Evolutionary conservation across 1,140 invertebrate genomes (phyloP).

Genomic region (Hycleus phaleratus): DNA sequence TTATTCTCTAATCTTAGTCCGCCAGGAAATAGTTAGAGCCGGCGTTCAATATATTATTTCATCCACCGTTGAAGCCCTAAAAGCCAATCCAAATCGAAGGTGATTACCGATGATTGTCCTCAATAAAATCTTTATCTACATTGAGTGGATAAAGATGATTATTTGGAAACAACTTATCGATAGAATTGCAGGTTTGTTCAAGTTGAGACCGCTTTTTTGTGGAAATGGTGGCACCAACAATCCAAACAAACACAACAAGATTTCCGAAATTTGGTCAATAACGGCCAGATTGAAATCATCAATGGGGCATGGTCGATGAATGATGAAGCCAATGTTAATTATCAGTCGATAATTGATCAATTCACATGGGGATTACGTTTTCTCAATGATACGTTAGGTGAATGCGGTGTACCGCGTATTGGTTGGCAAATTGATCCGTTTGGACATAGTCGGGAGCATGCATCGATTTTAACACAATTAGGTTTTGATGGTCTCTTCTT

Average conservation of each 20-base stretch:
- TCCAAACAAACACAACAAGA: constrained; percentile 44
- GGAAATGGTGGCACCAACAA: constrained; percentile 62
- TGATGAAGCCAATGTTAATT: constrained; percentile 75
- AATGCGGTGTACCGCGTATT: constrained; percentile 55
- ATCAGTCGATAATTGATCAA: constrained; percentile 79
- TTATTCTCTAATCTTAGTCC: constrained; percentile 1
- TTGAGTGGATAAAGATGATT: too few relatives aligned
- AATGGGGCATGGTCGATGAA: constrained; percentile 71
- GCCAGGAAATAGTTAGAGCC: neutral
- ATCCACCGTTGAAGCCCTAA: constrained; percentile 48
- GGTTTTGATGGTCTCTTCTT: constrained; percentile 68
- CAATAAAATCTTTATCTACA: too few relatives aligned
- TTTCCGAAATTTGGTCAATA: constrained; percentile 41
- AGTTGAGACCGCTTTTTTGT: constrained; percentile 47
- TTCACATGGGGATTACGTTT: constrained; percentile 58
- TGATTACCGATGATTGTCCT: constrained; percentile 21
- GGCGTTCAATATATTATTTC: constrained; percentile 74
- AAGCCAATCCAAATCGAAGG: constrained; percentile 60
- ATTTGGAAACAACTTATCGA: too few relatives aligned
- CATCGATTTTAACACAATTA: constrained; percentile 60
- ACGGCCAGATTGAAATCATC: constrained; percentile 68
- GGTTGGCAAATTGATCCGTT: constrained; percentile 74
- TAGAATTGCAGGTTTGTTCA: constrained; percentile 33
- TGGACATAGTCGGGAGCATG: constrained; percentile 64
- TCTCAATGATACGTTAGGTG: constrained; percentile 53